Conservation (phyloP, 2,888 invertebrate species). For the Aphodius granarius region DNA sequence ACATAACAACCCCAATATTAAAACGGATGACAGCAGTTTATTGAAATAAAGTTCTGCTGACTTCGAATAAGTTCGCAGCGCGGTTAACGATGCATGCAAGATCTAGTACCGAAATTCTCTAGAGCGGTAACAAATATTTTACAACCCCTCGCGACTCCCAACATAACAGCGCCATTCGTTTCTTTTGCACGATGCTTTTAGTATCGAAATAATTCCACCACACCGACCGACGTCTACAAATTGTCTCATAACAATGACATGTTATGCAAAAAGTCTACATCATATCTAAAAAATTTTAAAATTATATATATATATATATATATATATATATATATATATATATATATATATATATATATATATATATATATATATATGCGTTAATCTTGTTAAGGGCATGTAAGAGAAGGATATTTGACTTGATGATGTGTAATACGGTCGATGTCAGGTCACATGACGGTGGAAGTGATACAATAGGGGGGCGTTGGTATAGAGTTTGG, state of each 20-base stretch:
- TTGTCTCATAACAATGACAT: background rate
- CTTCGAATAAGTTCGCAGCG: conserved; percentile 41
- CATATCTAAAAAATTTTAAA: no score
- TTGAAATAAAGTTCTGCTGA: conserved; percentile 47
- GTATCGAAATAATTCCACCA: background rate
- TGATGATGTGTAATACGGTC: conserved; percentile 34
- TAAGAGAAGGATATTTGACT: conserved; percentile 34
- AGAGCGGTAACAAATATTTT: conserved; percentile 44
- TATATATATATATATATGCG: background rate
- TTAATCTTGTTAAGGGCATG: conserved; percentile 15
- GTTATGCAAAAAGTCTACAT: background rate
- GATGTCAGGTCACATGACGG: conserved; percentile 36
- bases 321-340: background rate
- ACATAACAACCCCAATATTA: conserved; percentile 39
- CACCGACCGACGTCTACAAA: background rate
- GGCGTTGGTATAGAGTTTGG: conserved; percentile 36
- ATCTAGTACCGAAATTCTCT: conserved; percentile 42
- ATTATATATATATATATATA: background rate
- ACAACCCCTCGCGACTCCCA: conserved; percentile 27
- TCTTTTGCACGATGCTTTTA: background rate
- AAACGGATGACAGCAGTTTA: conserved; percentile 45
- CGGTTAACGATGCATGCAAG: conserved; percentile 44
- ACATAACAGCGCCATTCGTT: conserved; percentile 2
- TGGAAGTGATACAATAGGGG: conserved; percentile 23
- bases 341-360: background rate